Conservation (phyloP, 2,113 vertebrate genomes). For the Corydoras maculifer region DNA sequence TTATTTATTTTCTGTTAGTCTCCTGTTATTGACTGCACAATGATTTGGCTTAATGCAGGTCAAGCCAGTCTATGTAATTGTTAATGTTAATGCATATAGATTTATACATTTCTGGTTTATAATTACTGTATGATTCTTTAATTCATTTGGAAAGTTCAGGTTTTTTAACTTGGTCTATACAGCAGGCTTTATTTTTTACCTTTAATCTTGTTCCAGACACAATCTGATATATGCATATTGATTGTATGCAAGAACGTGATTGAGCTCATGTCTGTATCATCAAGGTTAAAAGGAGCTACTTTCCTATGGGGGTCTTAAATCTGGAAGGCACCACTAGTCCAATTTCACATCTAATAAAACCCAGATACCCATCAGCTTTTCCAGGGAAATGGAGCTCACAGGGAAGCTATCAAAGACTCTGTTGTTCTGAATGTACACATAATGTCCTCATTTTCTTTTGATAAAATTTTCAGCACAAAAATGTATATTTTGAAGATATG, state of each 20-base stretch:
- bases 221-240: slow-evolving; percentile 8
- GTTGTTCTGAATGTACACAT: slow-evolving; percentile 7
- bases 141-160: too few relatives aligned
- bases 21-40: too few relatives aligned
- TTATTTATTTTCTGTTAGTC: too few relatives aligned
- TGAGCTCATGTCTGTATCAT: slow-evolving; percentile 15
- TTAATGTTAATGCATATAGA: too few relatives aligned
- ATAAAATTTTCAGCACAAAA: slow-evolving; percentile 24
- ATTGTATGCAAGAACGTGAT: not conserved
- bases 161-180: too few relatives aligned
- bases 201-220: slow-evolving; percentile 4
- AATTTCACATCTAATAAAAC: slow-evolving; percentile 35
- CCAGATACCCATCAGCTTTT: slow-evolving; percentile 25
- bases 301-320: slow-evolving; percentile 16
- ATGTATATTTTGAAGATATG: slow-evolving; percentile 35
- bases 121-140: too few relatives aligned
- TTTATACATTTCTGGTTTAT: too few relatives aligned
- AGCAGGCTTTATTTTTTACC: not conserved
- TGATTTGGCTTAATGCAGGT: too few relatives aligned
- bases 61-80: too few relatives aligned
- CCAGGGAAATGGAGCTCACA: slow-evolving; percentile 25
- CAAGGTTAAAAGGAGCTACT: slow-evolving; percentile 29
- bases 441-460: slow-evolving; percentile 39
- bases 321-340: slow-evolving; percentile 19
- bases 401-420: slow-evolving; percentile 19